Percentiles rank a stretch among this genome's conserved stretches.
These are phyloP conservation scores for Ectropis grisescens DNA, from an alignment of 1,140 invertebrate genomes.

Conservation along the genomic window DNA sequence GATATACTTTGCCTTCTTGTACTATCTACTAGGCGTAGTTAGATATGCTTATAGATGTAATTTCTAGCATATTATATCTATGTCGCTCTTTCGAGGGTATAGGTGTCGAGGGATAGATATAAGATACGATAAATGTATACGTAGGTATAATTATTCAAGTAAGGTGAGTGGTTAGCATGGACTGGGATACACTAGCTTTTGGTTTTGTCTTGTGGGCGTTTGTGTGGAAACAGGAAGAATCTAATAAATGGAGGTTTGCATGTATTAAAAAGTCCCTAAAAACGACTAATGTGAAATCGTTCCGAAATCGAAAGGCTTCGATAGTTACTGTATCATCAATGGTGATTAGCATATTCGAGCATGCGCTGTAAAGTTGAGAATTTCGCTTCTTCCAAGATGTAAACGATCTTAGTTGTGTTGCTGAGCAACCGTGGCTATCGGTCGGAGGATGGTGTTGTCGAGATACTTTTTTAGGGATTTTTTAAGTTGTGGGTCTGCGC, in stretches of 20 bases:
- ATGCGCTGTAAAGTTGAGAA: conserved; percentile 65
- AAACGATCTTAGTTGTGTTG: conserved; percentile 24
- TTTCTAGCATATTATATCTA: not conserved
- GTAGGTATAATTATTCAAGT: no score
- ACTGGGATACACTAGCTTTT: conserved; percentile 52
- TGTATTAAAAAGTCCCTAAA: conserved; percentile 23
- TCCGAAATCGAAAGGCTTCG: conserved; percentile 31
- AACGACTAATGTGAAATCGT: conserved; percentile 16
- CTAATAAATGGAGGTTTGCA: conserved; percentile 12
- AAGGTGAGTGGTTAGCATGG: conserved; percentile 49
- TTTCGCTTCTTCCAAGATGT: conserved; percentile 53
- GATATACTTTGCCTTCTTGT: conserved; percentile 5
- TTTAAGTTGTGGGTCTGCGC: conserved; percentile 17
- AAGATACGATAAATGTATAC: no score
- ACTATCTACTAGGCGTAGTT: conserved; percentile 8
- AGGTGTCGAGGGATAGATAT: no score
- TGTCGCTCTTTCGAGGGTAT: no score
- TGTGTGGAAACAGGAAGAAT: conserved; percentile 24
- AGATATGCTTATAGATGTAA: conserved; percentile 12
- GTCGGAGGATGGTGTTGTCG: conserved; percentile 64
- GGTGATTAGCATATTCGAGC: conserved; percentile 55
- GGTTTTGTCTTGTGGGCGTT: conserved; percentile 45
- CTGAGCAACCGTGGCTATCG: conserved; percentile 48
- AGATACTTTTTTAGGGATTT: conserved; percentile 22
- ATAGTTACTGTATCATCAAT: conserved; percentile 38